Evolutionary conservation across 2,888 invertebrate genomes (phyloP), one percentile per base, ranked within the genome.

Genomic region (Drosophila austrosaltans): DNA sequence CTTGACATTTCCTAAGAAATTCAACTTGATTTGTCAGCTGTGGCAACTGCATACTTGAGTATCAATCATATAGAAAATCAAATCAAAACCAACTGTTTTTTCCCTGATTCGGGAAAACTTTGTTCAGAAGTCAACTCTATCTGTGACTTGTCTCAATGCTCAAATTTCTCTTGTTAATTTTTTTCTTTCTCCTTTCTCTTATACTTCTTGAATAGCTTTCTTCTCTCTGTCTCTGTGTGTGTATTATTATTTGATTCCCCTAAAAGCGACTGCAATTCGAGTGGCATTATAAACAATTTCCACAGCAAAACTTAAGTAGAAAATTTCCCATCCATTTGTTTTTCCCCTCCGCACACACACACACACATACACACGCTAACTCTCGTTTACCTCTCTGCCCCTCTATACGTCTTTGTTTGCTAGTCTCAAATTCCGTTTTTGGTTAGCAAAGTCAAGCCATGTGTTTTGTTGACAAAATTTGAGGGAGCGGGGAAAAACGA

Each of bases 231-330:
- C 36, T 36, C 36, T 36, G 36, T 36, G 22, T 48, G 10, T 48
- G 22, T 48, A 25, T 25, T 22, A 22, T 48, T 48, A 22, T 48
- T 48, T 48, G 48, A 48, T 48, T 48, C 48, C 48, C 48, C 25
- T 48, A 48, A 48, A 20, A 39, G 57, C 12, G 22, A 39, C 0
- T 22, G 57, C 57, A 57, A 22, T 57, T 57, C 53, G 22, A 12
- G 30, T 12, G 32, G 53, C 61, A 62, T 74, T 72, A 67, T 74
- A 61, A 58, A 58, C 57, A 67, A 72, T 74, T 42, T 42, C 32
- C 66, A 40, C 72, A 71, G 44, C 32, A 39, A 54, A 71, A 59
- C 71, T 65, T 65, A 72, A 71, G 65, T 54, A 54, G 66, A 48
- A 48, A 48, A 48, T 48, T 25, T 48, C 25, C 25, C 48, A 25